Conservation (phyloP, 2,113 vertebrate genomes). For the Takifugu flavidus region DNA sequence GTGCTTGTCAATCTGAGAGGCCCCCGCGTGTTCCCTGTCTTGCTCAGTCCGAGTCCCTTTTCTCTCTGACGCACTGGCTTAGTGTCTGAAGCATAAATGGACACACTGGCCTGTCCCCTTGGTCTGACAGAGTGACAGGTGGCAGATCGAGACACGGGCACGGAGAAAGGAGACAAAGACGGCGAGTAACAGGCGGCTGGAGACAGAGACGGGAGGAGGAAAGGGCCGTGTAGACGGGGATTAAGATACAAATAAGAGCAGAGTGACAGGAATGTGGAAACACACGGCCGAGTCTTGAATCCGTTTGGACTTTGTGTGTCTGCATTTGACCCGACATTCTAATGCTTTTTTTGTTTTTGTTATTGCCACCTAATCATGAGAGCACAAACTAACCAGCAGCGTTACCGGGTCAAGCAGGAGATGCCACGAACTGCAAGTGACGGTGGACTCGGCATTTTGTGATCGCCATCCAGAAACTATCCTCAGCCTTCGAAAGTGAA, state of each 20-base stretch:
- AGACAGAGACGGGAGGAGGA: slow-evolving; percentile 50
- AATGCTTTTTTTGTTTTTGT: too few species aligned
- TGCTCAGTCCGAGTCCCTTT: slow-evolving; percentile 42
- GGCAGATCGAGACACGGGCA: slow-evolving; percentile 62
- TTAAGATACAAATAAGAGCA: slow-evolving; percentile 64
- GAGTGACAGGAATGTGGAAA: slow-evolving; percentile 66
- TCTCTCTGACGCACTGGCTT: slow-evolving; percentile 57
- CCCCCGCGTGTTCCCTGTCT: slow-evolving; percentile 48
- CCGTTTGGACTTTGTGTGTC: too few species aligned
- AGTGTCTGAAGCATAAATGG: slow-evolving; percentile 62
- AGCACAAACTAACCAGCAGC: too few species aligned
- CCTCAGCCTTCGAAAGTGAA: too few species aligned
- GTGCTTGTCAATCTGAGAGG: slow-evolving; percentile 76
- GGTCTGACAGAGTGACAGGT: slow-evolving; percentile 70
- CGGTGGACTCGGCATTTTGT: too few species aligned
- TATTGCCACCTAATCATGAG: too few species aligned
- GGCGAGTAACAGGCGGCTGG: slow-evolving; percentile 41
- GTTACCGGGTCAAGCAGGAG: too few species aligned
- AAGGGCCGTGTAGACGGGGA: slow-evolving; percentile 53
- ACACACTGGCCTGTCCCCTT: slow-evolving; percentile 50
- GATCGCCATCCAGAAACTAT: too few species aligned
- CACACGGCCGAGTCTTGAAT: slow-evolving; percentile 26
- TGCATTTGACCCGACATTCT: too few species aligned
- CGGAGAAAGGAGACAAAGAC: slow-evolving; percentile 59
- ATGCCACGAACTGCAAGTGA: too few species aligned